Evolutionary conservation across 1,140 invertebrate genomes (phyloP), one percentile per base, ranked within the genome.

Genomic region (Drosophila bocqueti): DNA sequence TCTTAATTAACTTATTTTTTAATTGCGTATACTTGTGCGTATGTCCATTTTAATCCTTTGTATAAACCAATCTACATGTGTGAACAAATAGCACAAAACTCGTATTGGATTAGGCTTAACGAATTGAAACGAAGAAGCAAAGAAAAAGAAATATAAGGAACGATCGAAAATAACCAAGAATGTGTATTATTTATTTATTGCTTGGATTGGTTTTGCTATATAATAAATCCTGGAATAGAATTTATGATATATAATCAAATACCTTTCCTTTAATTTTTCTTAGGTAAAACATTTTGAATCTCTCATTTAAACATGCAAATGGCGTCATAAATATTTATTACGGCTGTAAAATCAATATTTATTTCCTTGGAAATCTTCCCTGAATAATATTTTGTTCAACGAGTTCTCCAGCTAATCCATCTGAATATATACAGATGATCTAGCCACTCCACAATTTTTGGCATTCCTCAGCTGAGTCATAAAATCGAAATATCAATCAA

Each of bases 1-100:
- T 81, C 61, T 16, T 90, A 89, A 81, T 76, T 75, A 90, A 85
- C 61, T 81, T 73, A 81, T 76, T 90, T 89, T 89, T 90, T 81
- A 81, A 81, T 67, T 76, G 74, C 84, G 78, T 84, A 78, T 90
- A 71, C 81, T 81, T 79, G 74, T 76, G 79, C 64, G 74, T 66
- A 73, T 81, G 80, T 89, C 76, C 87, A 84, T 87, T 83, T 80
- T 67, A 55, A 76, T 84, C 66, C 77, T 89, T 89, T 89, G 67
- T 63, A 61, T 73, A 72, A 60, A 38, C 66, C 75, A 77, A 77
- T 77, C 65, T 62, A 42, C 42, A 50, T 61, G 47, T 65, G 74
- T 36, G 65, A 45, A 34, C 40, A 58, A 15, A 59, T 26, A 46
- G 42, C 66, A 58, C 65, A 66, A 71, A 75, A 72, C 78, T 69